A percentile compares a stretch with the other conserved stretches of the same genome.
phyloP scores from a whole-genome alignment of 2,888 invertebrate genomes.

The Colostygia pectinataria region DNA sequence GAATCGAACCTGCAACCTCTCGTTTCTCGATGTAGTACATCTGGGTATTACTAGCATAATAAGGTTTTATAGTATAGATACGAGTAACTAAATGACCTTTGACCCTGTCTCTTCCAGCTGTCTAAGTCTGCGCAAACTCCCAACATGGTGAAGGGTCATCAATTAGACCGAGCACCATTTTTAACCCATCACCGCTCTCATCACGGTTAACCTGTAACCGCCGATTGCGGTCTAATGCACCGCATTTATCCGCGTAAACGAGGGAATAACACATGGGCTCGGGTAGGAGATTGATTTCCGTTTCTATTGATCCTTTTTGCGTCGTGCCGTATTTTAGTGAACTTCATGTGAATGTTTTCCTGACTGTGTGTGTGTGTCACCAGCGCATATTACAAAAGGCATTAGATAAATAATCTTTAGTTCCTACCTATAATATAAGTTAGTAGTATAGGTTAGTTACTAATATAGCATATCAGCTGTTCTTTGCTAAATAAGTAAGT shows the following conservation, averaged over 20 bases:
- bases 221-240: slow-evolving; percentile 43
- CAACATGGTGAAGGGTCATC: slow-evolving; percentile 52
- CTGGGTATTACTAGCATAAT: too few species aligned
- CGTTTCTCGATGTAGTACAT: too few species aligned
- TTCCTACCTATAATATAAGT: too few species aligned
- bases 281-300: slow-evolving; percentile 17
- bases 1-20: too few species aligned
- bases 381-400: too few species aligned
- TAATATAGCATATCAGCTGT: too few species aligned
- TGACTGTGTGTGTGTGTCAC: too few species aligned
- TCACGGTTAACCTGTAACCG: slow-evolving; percentile 47
- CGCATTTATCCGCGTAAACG: slow-evolving; percentile 27
- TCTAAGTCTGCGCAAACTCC: slow-evolving; percentile 14
- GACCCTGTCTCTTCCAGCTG: slow-evolving; percentile 33
- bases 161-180: slow-evolving; percentile 62
- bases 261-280: slow-evolving; percentile 5
- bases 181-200: slow-evolving; percentile 45
- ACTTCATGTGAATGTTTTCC: neutral
- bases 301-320: neutral
- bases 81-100: neutral
- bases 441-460: too few species aligned
- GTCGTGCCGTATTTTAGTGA: neutral
- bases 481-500: too few species aligned
- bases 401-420: too few species aligned
- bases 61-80: too few species aligned